A percentile compares a stretch with the other conserved stretches of the same genome.
Conservation (phyloP, 2,888 invertebrate genomes). For the Emmelina monodactyla region DNA sequence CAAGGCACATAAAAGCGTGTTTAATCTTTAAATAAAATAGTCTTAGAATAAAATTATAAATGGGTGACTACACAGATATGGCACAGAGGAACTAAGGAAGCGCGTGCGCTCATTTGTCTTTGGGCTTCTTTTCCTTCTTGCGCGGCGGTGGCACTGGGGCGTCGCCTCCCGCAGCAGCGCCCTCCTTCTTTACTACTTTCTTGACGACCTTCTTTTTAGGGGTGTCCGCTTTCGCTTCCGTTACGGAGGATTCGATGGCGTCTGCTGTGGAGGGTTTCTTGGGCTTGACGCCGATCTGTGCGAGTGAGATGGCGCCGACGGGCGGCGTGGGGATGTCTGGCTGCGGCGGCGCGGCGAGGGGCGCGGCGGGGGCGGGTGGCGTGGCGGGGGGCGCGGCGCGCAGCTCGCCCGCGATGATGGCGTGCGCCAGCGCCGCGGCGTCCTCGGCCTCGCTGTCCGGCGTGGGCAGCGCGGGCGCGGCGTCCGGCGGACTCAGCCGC, state of each 20-base stretch:
- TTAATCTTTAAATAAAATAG: conserved; percentile 44
- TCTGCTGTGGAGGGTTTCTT: conserved; percentile 45
- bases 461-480: conserved; percentile 47
- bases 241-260: conserved; percentile 46
- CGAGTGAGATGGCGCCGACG: conserved; percentile 56
- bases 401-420: conserved; percentile 58
- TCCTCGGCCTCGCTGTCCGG: conserved; percentile 62
- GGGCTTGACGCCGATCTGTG: conserved; percentile 53
- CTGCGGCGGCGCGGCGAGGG: conserved; percentile 22
- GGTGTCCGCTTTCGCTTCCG: conserved; percentile 27
- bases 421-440: conserved; percentile 50
- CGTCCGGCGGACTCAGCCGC: conserved; percentile 45
- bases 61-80: conserved; percentile 47
- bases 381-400: conserved; percentile 36
- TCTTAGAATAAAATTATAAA: conserved; percentile 31
- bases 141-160: conserved; percentile 63
- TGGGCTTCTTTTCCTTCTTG: conserved; percentile 64
- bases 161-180: conserved; percentile 28
- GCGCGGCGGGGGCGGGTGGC: conserved; percentile 30
- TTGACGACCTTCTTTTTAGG: conserved; percentile 53
- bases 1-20: conserved; percentile 51
- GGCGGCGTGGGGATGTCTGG: conserved; percentile 56
- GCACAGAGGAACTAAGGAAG: conserved; percentile 53
- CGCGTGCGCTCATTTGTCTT: conserved; percentile 51
- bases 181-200: conserved; percentile 61